phyloP scores from a whole-genome alignment of 2,888 invertebrate genomes.

The Drosophila algonquin region DNA sequence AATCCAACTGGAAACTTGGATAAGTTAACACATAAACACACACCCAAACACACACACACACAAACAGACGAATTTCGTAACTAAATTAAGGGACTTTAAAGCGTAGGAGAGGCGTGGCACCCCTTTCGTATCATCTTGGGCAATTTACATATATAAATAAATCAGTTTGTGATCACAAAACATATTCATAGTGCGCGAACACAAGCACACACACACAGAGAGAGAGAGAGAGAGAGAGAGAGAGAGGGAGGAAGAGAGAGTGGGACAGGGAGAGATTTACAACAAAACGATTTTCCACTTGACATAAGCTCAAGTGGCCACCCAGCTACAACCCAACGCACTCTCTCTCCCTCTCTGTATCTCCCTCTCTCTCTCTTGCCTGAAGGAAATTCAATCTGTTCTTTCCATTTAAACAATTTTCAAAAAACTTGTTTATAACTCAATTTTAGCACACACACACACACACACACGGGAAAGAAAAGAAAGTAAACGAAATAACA shows the following conservation, averaged over 20 bases:
- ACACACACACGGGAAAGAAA: background rate
- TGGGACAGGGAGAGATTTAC: slow-evolving; percentile 6
- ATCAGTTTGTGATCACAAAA: slow-evolving; percentile 65
- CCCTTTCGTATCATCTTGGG: slow-evolving; percentile 49
- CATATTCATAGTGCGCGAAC: slow-evolving; percentile 62
- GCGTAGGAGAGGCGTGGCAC: slow-evolving; percentile 8
- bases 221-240: too few species aligned
- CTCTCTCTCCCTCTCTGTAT: too few species aligned
- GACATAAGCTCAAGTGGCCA: slow-evolving; percentile 77
- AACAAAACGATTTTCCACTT: slow-evolving; percentile 79
- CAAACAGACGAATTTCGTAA: slow-evolving; percentile 2
- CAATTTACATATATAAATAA: slow-evolving; percentile 75
- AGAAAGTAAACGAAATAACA: slow-evolving; percentile 72
- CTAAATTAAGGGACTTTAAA: slow-evolving; percentile 18
- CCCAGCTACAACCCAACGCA: slow-evolving; percentile 10
- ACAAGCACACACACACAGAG: slow-evolving; percentile 25
- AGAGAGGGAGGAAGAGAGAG: too few species aligned
- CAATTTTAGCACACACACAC: slow-evolving; percentile 51
- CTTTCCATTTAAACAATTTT: slow-evolving; percentile 62
- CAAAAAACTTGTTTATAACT: slow-evolving; percentile 76
- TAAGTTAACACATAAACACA: slow-evolving; percentile 34
- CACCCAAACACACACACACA: background rate
- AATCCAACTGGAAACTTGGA: slow-evolving; percentile 69
- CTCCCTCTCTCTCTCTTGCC: background rate
- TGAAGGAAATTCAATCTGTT: slow-evolving; percentile 71